phyloP scores from a whole-genome alignment of 2,888 invertebrate genomes.

The Hipparchia semele region DNA sequence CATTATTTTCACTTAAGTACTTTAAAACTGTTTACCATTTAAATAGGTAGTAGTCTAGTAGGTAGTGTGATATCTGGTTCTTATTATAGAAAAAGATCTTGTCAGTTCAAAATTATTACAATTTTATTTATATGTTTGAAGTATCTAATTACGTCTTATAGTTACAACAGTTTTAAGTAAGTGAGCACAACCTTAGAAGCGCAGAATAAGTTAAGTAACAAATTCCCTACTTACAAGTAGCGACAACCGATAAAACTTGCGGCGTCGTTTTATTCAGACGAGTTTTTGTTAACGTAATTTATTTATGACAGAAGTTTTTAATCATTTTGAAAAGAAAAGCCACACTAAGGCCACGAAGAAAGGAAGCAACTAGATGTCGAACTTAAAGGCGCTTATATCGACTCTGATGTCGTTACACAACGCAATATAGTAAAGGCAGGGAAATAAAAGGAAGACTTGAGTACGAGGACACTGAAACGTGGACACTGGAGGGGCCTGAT shows the following conservation, averaged over 20 bases:
- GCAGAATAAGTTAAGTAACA: conserved; percentile 31
- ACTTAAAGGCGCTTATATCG: too few species aligned
- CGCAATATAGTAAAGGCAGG: too few species aligned
- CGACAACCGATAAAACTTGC: conserved; percentile 22
- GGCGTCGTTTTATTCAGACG: conserved; percentile 18
- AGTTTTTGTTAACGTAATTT: conserved; percentile 27
- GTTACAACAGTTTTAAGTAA: neutral
- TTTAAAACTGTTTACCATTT: neutral
- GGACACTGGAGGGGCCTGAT: too few species aligned
- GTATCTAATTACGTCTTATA: neutral
- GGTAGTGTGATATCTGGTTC: too few species aligned
- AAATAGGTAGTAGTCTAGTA: neutral
- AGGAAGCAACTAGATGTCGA: too few species aligned
- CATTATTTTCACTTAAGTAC: conserved; percentile 28
- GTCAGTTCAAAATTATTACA: neutral
- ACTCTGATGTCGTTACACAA: too few species aligned
- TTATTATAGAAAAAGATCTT: too few species aligned
- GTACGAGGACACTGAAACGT: too few species aligned
- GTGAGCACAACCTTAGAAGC: conserved; percentile 1
- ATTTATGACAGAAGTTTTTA: conserved; percentile 27
- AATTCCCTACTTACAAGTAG: conserved; percentile 24
- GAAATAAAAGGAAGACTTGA: too few species aligned
- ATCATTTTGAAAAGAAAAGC: neutral
- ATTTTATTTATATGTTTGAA: neutral
- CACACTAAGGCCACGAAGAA: too few species aligned